Percentiles rank a stretch among this genome's conserved stretches.
These are phyloP conservation scores for Drosophila murphyi DNA, from an alignment of 1,140 invertebrate species.

Conservation along the genomic window DNA sequence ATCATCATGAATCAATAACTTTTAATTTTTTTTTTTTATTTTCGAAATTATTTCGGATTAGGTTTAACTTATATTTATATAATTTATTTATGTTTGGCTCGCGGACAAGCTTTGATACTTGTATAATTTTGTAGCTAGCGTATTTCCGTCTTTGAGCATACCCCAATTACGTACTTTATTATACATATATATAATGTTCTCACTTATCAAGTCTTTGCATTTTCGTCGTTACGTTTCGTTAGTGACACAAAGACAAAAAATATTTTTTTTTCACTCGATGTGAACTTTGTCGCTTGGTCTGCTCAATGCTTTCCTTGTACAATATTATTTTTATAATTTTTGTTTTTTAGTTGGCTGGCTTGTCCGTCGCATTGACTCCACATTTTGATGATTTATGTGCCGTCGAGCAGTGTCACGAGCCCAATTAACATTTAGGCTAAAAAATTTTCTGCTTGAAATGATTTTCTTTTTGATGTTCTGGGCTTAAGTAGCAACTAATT, in stretches of 20 bases:
- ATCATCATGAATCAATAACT: no score
- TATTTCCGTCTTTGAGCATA: constrained; percentile 19
- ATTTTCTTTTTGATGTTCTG: constrained; percentile 26
- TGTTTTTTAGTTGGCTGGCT: constrained; percentile 35
- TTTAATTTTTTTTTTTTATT: no score
- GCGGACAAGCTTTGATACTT: background rate
- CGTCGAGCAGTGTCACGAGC: constrained; percentile 73
- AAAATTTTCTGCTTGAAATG: constrained; percentile 46
- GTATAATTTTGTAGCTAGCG: background rate
- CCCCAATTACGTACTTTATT: constrained; percentile 14
- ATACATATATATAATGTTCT: constrained; percentile 21
- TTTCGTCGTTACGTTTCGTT: constrained; percentile 75
- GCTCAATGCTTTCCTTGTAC: constrained; percentile 37
- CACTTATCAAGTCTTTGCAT: constrained; percentile 66
- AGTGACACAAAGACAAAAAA: constrained; percentile 26
- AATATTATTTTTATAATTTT: constrained; percentile 24
- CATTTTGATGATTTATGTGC: constrained; percentile 78
- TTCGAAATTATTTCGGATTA: no score
- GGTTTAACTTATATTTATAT: no score
- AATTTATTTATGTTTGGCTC: no score
- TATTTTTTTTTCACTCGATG: constrained; percentile 13
- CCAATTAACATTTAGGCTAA: constrained; percentile 75
- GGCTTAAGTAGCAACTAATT: constrained; percentile 56
- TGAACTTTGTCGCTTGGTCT: constrained; percentile 19
- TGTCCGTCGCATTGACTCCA: constrained; percentile 58